Base-by-base conservation (phyloP, 2,797 vertebrate genomes). In the Ambastaia sidthimunki region DNA sequence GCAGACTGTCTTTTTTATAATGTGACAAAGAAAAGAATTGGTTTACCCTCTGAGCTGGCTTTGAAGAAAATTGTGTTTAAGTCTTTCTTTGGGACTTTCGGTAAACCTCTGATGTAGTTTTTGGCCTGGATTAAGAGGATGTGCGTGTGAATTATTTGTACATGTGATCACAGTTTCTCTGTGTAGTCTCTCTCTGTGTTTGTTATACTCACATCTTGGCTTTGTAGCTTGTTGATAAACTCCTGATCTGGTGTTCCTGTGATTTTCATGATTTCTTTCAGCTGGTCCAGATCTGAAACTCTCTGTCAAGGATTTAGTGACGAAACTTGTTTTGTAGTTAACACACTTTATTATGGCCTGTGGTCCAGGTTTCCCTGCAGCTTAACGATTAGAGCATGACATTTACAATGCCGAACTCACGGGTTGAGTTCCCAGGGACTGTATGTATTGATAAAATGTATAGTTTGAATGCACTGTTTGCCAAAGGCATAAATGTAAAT, bases 261-360 rank as follows among this genome's bases (percentile, higher is more conserved):
- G 88, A 97, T 85, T 90, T 99, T 99, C 97, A 98, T 96, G 89
- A 99, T 99, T 92, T 99, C 96, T 78, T 93, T 96, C 86, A 99
- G 93, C 80, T 99, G 98, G 91, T 99, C 97, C 78, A 99, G 88
- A 89, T 99, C 97, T 99, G 86, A 73, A 92, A 87, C 87, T 71
- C 72, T 76, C 3, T 9, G 78, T 84, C 31, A 84, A 81, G 83
- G 83, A 76, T 68, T 65, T n/a, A 80, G 11, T 66, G 23, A 11
- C 15, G 60, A 12, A 1, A 37, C 19, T 1, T 25, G 50, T 37
- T 75, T 2, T 44, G 50, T 9, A 48, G 18, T 54, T 18, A 37
- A 23, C 15, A 16, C 10, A 57, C 37, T 52, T 18, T 16, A 18
- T 52, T 16, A 16, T 6, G 3, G 16, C 16, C 16, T 55, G 34